phyloP scores from a whole-genome alignment of 2,113 vertebrate genomes.

The Percopsis transmontana region DNA sequence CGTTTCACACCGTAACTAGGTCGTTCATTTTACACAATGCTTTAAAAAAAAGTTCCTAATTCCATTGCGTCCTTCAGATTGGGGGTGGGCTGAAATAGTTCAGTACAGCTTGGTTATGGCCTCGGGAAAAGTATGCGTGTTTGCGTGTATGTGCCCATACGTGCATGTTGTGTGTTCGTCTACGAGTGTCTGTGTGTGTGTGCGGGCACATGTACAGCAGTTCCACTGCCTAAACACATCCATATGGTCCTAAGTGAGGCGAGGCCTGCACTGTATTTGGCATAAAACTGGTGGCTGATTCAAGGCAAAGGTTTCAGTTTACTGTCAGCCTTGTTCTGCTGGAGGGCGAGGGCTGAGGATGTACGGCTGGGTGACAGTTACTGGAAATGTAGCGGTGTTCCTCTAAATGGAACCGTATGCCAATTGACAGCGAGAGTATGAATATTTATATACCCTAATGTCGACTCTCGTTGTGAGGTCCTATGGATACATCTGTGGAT shows the following conservation, averaged over 20 bases:
- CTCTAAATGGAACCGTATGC: conserved; percentile 63
- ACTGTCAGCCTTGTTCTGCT: conserved; percentile 9
- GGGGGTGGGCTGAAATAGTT: not conserved
- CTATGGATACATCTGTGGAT: not conserved
- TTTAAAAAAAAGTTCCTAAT: conserved; percentile 39
- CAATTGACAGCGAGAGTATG: conserved; percentile 40
- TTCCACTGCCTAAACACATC: conserved; percentile 66
- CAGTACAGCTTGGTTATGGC: not conserved
- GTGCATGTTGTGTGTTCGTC: not conserved
- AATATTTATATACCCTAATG: not conserved
- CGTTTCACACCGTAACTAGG: too few species aligned
- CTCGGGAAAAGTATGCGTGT: not conserved
- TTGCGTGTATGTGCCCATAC: not conserved
- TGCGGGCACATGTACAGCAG: conserved; percentile 27
- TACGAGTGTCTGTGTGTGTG: conserved; percentile 19
- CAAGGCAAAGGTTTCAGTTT: conserved; percentile 22
- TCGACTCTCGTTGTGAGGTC: conserved; percentile 5
- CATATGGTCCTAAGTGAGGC: conserved; percentile 70
- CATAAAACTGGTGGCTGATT: conserved; percentile 39
- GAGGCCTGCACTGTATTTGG: conserved; percentile 41
- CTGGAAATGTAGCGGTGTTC: conserved; percentile 22
- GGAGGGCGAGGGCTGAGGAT: conserved; percentile 3
- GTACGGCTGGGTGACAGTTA: conserved; percentile 14
- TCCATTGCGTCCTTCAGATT: conserved; percentile 55
- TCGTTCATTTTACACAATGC: too few species aligned